These are phyloP conservation scores for Torymus tubicola DNA, from an alignment of 2,888 invertebrate genomes.

Conservation along the genomic window DNA sequence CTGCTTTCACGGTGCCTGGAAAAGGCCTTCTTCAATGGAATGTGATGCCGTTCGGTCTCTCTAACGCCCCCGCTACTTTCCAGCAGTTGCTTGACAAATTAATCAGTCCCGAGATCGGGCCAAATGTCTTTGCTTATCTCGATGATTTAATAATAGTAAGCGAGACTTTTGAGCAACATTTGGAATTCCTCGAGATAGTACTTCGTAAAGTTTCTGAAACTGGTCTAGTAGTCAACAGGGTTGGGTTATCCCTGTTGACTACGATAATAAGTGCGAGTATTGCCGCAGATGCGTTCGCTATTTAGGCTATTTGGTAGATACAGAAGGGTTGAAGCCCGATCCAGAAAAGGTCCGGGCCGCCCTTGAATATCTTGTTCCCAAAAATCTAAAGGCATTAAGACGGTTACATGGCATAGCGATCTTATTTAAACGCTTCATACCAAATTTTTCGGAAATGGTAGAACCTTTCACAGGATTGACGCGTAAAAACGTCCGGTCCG, in stretches of 20 bases:
- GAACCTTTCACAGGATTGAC: neutral
- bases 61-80: neutral
- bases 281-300: neutral
- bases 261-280: neutral
- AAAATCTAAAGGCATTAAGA: neutral
- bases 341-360: neutral
- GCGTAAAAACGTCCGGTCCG: neutral
- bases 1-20: constrained; percentile 67
- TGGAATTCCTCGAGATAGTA: neutral
- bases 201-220: neutral
- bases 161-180: constrained; percentile 1
- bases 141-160: constrained; percentile 11
- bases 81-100: neutral
- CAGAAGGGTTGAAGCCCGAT: neutral
- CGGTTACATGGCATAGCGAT: neutral
- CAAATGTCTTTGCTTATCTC: neutral
- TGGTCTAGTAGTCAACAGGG: neutral
- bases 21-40: constrained; percentile 1
- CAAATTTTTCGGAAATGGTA: neutral
- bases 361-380: neutral
- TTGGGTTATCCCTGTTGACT: too few relatives aligned
- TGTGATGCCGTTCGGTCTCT: neutral
- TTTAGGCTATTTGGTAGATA: neutral
- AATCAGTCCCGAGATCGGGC: neutral
- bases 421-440: neutral